phyloP scores from a whole-genome alignment of 1,140 invertebrate species.

The Drosophila kohkoa region DNA sequence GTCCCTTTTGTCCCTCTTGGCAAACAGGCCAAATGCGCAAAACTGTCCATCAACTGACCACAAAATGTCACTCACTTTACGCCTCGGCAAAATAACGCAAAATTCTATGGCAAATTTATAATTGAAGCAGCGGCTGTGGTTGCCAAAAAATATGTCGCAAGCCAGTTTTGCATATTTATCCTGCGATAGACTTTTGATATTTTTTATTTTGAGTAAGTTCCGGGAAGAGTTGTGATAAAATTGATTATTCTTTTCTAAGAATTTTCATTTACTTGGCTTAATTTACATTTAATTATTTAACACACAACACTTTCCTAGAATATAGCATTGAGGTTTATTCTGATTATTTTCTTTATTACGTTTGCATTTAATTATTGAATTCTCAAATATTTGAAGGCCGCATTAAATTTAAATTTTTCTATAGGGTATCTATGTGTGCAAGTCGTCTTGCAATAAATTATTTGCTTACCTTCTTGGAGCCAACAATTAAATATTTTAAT shows the following conservation, averaged over 20 bases:
- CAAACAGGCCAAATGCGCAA: constrained; percentile 43
- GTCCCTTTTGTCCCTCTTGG: background rate
- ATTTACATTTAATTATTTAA: too few species aligned
- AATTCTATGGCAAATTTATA: constrained; percentile 36
- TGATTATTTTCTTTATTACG: too few species aligned
- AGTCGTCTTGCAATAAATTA: too few species aligned
- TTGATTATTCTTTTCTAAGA: too few species aligned
- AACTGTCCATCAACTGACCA: constrained; percentile 68
- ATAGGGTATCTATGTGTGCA: constrained; percentile 1
- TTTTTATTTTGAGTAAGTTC: background rate
- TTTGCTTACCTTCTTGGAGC: constrained; percentile 4
- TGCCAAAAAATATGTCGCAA: background rate
- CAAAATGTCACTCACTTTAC: constrained; percentile 64
- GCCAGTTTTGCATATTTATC: background rate
- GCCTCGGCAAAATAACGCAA: constrained; percentile 46
- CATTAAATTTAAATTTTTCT: background rate
- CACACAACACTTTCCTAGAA: too few species aligned
- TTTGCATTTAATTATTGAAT: too few species aligned
- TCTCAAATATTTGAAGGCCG: too few species aligned
- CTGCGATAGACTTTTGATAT: background rate
- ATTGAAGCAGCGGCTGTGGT: constrained; percentile 3
- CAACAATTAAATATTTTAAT: constrained; percentile 57
- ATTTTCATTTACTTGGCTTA: too few species aligned
- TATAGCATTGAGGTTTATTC: too few species aligned
- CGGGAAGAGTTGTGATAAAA: background rate